Base-by-base conservation (phyloP, 1,140 invertebrate species). In the Aphaenogaster rudis region DNA sequence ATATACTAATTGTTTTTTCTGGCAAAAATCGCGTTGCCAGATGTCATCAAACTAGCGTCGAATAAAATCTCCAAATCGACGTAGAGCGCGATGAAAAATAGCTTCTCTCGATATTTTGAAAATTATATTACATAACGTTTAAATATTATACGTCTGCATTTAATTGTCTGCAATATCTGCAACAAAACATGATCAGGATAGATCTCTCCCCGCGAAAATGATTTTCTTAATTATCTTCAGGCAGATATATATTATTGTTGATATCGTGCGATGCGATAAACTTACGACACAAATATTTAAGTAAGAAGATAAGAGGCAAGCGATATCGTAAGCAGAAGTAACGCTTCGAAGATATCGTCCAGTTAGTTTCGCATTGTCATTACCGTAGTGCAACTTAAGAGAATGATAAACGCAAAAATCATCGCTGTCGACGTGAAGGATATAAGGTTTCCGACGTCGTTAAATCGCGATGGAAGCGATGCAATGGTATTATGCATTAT, bases 371-470 rank as follows among this genome's bases (percentile, higher is more conserved):
- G 0, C 3, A 33, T 54, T 28, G 13, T 52, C 17, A 69, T 3
- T 42, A 13, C 8, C 36, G 8, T 11, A 28, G 7, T 54, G 1
- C 3, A 48, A 28, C 66, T 86, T 28, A 39, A 2, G n/a, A 88
- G 17, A 61, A 93, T 92, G 89, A 85, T 94, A 21, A 96, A 96
- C 42, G 93, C 97, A 61, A 96, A 95, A 89, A 97, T 97, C 54
- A 93, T 95, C 3, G 92, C 96, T 15, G 82, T 97, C 6, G 96
- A 96, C 42, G 97, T 97, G 0, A 96, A 96, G 92, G 98, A 99
- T 94, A 96, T 99, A 17, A 95, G 98, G 87, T 99, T 98, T 95
- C 98, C 98, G n/a, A 99, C 98, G 21, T 98, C 98, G 0, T 93
- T 98, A 28, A 96, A 97, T 57, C 96, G 96, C 9, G 97, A 99